Evolutionary conservation across 2,797 vertebrate genomes (phyloP).

Genomic region (Melanotaenia maccullochi): DNA sequence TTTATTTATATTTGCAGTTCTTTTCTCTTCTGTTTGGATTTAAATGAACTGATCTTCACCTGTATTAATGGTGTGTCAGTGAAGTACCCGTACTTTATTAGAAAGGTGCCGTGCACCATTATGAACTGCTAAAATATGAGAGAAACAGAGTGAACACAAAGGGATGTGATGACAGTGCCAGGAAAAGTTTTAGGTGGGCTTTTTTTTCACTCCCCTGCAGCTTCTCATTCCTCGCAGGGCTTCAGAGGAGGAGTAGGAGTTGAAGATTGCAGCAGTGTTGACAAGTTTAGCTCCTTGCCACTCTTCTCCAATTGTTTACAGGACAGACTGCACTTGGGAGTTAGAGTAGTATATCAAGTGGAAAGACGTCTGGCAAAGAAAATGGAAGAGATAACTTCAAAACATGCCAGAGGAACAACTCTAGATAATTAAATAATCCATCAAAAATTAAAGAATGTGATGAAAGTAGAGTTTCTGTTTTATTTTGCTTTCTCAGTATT

Average conservation of each 20-base stretch:
- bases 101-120: constrained; percentile 45
- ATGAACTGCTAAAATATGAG: constrained; percentile 44
- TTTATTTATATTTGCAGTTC: neutral
- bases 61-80: constrained; percentile 21
- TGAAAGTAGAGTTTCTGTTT: constrained; percentile 59
- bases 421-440: constrained; percentile 67
- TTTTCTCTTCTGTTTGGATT: neutral
- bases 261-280: constrained; percentile 40
- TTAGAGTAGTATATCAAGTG: constrained; percentile 47
- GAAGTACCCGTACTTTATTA: constrained; percentile 42
- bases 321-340: constrained; percentile 37
- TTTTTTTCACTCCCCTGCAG: constrained; percentile 4
- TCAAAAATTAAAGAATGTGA: constrained; percentile 71
- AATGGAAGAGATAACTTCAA: constrained; percentile 53
- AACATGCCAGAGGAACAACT: constrained; percentile 41
- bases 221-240: constrained; percentile 29
- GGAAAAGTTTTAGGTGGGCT: constrained; percentile 35
- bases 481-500: constrained; percentile 53
- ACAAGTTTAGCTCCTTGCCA: constrained; percentile 48
- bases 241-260: constrained; percentile 46
- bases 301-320: constrained; percentile 23
- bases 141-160: constrained; percentile 41
- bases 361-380: constrained; percentile 49
- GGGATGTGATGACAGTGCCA: constrained; percentile 52
- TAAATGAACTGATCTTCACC: constrained; percentile 1